These are phyloP conservation scores for Thomomys bottae DNA, from an alignment of 2,113 vertebrate genomes.

Conservation along the genomic window DNA sequence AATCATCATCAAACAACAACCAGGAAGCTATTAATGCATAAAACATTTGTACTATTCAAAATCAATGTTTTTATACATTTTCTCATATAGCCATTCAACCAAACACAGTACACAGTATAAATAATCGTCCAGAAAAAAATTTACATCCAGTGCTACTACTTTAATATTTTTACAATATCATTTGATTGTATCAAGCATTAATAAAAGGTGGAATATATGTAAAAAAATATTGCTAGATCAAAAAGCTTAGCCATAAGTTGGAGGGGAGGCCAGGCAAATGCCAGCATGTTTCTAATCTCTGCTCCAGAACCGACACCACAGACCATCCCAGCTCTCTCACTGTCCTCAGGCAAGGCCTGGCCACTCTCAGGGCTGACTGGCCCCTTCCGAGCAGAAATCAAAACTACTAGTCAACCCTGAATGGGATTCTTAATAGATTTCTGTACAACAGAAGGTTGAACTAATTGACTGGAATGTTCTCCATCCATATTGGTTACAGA, in stretches of 20 bases:
- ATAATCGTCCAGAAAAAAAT: conserved; percentile 13
- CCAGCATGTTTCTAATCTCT: not conserved
- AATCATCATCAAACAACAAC: conserved; percentile 1
- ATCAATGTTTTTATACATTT: conserved; percentile 1
- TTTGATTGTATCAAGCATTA: conserved; percentile 10
- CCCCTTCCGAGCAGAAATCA: not conserved
- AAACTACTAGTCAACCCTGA: not conserved
- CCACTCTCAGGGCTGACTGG: not conserved
- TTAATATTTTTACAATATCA: conserved; percentile 33
- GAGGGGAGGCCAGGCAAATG: not conserved
- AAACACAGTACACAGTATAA: not conserved
- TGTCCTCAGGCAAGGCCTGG: not conserved
- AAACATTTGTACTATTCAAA: conserved; percentile 2
- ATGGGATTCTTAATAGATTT: not conserved
- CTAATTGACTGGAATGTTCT: conserved; percentile 24
- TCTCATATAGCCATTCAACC: not conserved
- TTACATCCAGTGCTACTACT: conserved; percentile 33
- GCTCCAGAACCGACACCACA: not conserved
- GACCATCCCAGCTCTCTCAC: not conserved
- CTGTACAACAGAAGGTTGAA: conserved; percentile 41
- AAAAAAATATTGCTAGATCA: not conserved
- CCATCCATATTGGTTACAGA: not conserved
- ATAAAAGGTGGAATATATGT: not conserved
- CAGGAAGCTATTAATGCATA: not conserved
- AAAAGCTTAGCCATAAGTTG: not conserved